A percentile compares a stretch with the other conserved stretches of the same genome.
These are phyloP conservation scores for Alethe diademata DNA, from an alignment of 2,113 vertebrate species.

Conservation along the genomic window DNA sequence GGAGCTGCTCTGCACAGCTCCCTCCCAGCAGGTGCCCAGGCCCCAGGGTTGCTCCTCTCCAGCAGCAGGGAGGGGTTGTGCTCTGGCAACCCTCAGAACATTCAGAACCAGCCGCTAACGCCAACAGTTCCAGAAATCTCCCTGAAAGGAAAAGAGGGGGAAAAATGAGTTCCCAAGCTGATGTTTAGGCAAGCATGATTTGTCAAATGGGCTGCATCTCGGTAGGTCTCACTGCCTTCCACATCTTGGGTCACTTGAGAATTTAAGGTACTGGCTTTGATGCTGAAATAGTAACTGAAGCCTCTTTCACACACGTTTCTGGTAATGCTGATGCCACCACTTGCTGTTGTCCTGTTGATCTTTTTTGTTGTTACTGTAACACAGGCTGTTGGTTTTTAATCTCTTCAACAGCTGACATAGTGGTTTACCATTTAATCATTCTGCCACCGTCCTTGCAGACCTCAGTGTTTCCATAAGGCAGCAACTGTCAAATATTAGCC, in stretches of 20 bases:
- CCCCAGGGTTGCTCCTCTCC: neutral
- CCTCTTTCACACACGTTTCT: neutral
- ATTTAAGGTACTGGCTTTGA: neutral
- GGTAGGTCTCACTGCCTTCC: neutral
- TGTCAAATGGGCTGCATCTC: neutral
- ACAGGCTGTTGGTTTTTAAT: slow-evolving; percentile 23
- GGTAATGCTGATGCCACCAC: neutral
- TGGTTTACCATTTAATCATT: slow-evolving; percentile 8
- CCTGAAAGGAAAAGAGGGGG: neutral
- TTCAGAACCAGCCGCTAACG: neutral
- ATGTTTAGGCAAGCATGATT: neutral
- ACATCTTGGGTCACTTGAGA: neutral
- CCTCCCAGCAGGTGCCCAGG: neutral
- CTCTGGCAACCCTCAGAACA: neutral
- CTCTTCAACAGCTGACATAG: slow-evolving; percentile 36
- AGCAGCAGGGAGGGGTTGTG: neutral
- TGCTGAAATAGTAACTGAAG: neutral
- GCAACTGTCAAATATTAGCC: slow-evolving; percentile 33
- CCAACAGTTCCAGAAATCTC: neutral
- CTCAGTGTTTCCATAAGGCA: neutral
- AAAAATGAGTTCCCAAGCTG: accelerated
- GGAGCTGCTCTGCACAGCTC: accelerated
- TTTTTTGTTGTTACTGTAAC: neutral
- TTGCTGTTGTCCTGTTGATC: slow-evolving; percentile 22
- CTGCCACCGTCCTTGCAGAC: neutral